A percentile compares a stretch with the other conserved stretches of the same genome.
Conservation (phyloP, 2,797 vertebrate species). For the Sebastolobus alascanus region DNA sequence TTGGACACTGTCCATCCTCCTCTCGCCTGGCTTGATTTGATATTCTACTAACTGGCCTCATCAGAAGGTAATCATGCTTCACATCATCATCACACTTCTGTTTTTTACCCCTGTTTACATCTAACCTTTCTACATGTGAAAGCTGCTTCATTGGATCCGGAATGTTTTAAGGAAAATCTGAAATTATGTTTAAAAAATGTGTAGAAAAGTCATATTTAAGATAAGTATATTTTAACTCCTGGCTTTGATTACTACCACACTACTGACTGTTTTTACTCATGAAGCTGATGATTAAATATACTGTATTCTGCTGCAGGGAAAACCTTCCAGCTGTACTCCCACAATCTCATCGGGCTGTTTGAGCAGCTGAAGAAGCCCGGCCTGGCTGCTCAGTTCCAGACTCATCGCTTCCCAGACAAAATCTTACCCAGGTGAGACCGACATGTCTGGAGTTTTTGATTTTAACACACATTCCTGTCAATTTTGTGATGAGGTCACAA, state of each 20-base stretch:
- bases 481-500: conserved; percentile 6
- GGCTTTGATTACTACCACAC: neutral
- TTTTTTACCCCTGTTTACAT: conserved; percentile 69
- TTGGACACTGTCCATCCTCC: conserved; percentile 83
- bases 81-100: conserved; percentile 66
- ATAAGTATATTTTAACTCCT: neutral
- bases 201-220: neutral
- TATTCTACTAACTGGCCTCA: conserved; percentile 84
- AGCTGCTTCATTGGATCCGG: conserved; percentile 24
- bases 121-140: conserved; percentile 65
- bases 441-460: neutral
- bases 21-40: conserved; percentile 83
- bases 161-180: neutral
- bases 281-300: neutral
- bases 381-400: conserved; percentile 95
- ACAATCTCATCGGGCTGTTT: conserved; percentile 97
- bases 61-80: conserved; percentile 95
- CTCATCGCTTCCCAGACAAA: conserved; percentile 96
- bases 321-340: conserved; percentile 97
- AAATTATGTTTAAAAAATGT: neutral
- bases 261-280: neutral
- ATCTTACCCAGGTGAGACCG: conserved; percentile 84
- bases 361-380: conserved; percentile 98
- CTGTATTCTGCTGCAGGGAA: conserved; percentile 85
- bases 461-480: neutral